A percentile compares a stretch with the other conserved stretches of the same genome.
Evolutionary conservation across 2,113 vertebrate species (phyloP).

Genomic region (Vombatus ursinus): DNA sequence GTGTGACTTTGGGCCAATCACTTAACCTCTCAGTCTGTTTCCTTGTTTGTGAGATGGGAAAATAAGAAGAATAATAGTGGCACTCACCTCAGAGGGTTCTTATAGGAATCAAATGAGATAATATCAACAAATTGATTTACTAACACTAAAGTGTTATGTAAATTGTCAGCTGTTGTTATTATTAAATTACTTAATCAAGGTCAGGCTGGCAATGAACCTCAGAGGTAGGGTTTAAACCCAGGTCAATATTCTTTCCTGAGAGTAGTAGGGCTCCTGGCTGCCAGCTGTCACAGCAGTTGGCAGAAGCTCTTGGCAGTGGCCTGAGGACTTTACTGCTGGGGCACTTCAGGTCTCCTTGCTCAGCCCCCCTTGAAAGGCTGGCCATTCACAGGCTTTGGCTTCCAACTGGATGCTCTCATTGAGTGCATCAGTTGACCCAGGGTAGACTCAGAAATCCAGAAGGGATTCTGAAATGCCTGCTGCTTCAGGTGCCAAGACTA

Average conservation of each 20-base stretch:
- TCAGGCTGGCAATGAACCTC: not conserved
- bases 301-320: not conserved
- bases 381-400: not conserved
- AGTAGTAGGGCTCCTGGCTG: not conserved
- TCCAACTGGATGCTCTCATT: not conserved
- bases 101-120: not conserved
- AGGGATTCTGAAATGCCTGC: not conserved
- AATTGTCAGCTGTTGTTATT: not conserved
- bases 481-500: not conserved
- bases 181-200: not conserved
- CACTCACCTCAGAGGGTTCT: not conserved
- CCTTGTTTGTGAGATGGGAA: not conserved
- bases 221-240: not conserved
- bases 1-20: not conserved
- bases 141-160: not conserved
- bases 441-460: not conserved
- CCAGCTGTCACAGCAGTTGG: not conserved
- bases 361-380: not conserved
- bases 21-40: not conserved
- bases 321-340: not conserved
- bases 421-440: not conserved
- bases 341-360: not conserved
- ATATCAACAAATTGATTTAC: not conserved
- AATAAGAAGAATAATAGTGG: not conserved
- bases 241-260: not conserved